phyloP scores from a whole-genome alignment of 2,888 invertebrate genomes.

The Mechanitis mazaeus region DNA sequence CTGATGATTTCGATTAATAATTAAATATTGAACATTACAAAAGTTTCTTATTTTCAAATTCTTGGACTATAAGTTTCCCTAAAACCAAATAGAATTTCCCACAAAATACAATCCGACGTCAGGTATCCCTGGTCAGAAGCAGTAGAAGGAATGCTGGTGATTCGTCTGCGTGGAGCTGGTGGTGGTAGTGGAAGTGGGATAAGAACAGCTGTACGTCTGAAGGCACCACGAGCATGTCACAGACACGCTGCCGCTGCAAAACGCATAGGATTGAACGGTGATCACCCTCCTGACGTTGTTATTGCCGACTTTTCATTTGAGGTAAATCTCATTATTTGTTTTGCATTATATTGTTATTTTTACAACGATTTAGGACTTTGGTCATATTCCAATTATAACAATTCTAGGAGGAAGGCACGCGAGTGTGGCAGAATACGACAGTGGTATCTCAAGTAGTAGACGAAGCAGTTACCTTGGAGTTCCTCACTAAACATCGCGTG shows the following conservation, averaged over 20 bases:
- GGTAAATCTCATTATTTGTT: slow-evolving; percentile 32
- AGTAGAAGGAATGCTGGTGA: slow-evolving; percentile 70
- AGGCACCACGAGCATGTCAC: slow-evolving; percentile 60
- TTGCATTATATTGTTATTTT: no score
- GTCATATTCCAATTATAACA: no score
- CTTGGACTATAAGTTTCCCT: no score
- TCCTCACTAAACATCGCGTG: slow-evolving; percentile 73
- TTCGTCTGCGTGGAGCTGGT: slow-evolving; percentile 53
- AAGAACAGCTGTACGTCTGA: slow-evolving; percentile 53
- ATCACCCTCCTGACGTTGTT: slow-evolving; percentile 48
- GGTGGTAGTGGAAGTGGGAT: slow-evolving; percentile 37
- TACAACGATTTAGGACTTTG: no score
- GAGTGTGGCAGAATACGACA: slow-evolving; percentile 78
- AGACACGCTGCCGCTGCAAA: slow-evolving; percentile 57
- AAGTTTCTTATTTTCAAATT: no score
- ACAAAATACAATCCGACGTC: slow-evolving; percentile 2
- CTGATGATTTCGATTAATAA: no score
- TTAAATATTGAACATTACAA: no score
- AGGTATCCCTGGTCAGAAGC: slow-evolving; percentile 71
- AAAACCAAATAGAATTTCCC: background rate
- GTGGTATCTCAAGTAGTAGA: slow-evolving; percentile 76
- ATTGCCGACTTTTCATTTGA: slow-evolving; percentile 67
- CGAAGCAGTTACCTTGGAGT: slow-evolving; percentile 76
- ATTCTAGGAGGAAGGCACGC: slow-evolving; percentile 79
- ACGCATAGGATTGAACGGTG: slow-evolving; percentile 45